Conservation (phyloP, 2,797 vertebrate species). For the Arrhamphus sclerolepis region DNA sequence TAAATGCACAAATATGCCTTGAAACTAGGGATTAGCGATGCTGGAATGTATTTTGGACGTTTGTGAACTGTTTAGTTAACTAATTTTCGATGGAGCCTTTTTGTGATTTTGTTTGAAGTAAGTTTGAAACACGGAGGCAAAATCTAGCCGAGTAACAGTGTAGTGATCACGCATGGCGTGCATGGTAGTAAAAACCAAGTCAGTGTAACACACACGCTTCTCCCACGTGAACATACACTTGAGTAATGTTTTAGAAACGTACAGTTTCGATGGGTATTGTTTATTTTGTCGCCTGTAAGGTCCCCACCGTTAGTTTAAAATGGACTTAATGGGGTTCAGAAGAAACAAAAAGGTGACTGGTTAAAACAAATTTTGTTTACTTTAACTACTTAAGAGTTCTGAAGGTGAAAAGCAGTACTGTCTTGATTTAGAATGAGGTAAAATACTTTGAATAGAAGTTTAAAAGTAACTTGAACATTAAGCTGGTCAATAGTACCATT, state of each 20-base stretch:
- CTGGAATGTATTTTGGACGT: not conserved
- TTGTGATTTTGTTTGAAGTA: not conserved
- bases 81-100: not conserved
- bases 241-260: not conserved
- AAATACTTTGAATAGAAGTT: no score
- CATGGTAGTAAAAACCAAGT: not conserved
- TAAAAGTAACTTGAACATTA: no score
- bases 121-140: no score
- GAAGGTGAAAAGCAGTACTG: no score
- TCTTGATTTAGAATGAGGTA: no score
- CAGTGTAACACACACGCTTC: not conserved
- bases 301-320: not conserved
- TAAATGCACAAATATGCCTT: no score
- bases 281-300: constrained; percentile 1
- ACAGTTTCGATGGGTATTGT: not conserved
- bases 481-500: no score
- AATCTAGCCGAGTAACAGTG: not conserved
- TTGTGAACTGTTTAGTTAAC: not conserved
- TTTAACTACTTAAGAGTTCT: no score
- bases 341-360: no score
- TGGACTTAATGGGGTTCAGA: no score
- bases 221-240: no score
- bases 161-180: not conserved
- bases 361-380: no score
- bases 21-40: not conserved